Percentiles rank a stretch among this genome's conserved stretches.
phyloP scores from a whole-genome alignment of 2,797 vertebrate species.

The Premnoplex brunnescens region DNA sequence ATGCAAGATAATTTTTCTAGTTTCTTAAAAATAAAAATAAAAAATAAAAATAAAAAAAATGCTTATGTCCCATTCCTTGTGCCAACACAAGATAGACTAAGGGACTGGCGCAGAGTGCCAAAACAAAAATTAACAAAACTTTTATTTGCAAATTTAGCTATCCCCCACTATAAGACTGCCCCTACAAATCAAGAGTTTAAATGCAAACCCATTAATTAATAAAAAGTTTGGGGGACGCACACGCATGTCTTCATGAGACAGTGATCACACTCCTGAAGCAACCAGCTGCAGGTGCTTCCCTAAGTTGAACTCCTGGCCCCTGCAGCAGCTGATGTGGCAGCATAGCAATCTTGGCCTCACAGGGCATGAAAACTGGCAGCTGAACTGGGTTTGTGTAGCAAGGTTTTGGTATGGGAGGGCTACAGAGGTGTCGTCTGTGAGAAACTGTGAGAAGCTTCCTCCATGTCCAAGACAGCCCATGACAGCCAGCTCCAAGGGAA shows the following conservation, averaged over 20 bases:
- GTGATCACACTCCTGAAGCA: neutral
- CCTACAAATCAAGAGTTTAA: neutral
- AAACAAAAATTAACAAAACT: neutral
- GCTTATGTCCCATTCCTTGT: neutral
- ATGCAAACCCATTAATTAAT: neutral
- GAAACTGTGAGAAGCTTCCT: neutral
- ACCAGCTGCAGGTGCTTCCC: neutral
- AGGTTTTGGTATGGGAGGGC: neutral
- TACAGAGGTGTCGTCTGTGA: neutral
- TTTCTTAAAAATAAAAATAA: neutral
- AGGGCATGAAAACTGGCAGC: neutral
- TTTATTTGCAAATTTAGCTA: neutral
- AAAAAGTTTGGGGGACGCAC: rapidly evolving
- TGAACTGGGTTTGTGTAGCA: neutral
- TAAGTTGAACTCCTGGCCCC: too few species aligned
- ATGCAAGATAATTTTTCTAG: neutral
- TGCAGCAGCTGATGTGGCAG: rapidly evolving
- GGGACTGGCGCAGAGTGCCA: neutral
- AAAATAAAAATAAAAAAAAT: too few species aligned
- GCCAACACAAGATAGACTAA: neutral
- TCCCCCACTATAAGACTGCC: neutral
- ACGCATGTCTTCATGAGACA: neutral
- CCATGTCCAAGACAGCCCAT: rapidly evolving
- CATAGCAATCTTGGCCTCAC: neutral
- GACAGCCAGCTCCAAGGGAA: neutral